Evolutionary conservation across 2,113 vertebrate species (phyloP), one percentile per base, ranked within the genome.

Genomic region (Rallus limicola): DNA sequence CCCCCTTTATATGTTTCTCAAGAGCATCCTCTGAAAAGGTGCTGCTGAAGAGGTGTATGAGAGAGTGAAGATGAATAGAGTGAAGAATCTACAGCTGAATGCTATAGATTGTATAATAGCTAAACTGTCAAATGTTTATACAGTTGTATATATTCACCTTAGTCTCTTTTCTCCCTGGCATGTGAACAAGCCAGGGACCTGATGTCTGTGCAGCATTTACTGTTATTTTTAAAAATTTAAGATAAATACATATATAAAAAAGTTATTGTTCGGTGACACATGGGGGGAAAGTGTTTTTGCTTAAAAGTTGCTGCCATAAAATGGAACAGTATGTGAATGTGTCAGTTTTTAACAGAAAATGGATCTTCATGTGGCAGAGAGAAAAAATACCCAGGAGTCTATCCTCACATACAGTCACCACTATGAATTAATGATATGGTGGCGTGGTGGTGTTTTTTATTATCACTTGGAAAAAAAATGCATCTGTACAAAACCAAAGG

Each of bases 391-490:
- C 5, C 6, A 21, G 3, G 16, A 74, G 9, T 44, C 31, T 90
- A 72, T 31, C 42, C 23, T 72, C 34, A 36, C 0, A 0, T 17
- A 12, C 9, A 59, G 14, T 44, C 10, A 59, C 15, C 4, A 1
- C 16, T 62, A 18, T 5, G 4, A 89, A 53, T 62, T 92, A 50
- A 71, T 38, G 44, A 6, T 18, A 55, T 80, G 53, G 42, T 21
- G 14, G 2, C 58, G 11, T 52, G 11, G 15, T 40, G 18, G 28
- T 29, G 26, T 9, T 53, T 33, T 71, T 48, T 26, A 71, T 75
- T 17, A 10, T 69, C 13, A 31, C 5, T 65, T 36, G 20, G 24
- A 88, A 77, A 31, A 31, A 16, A 56, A 52, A 80, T 5, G 2
- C 20, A 2, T 33, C 38, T 46, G 53, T 88, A 38, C 17, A 76